Evolutionary conservation across 2,888 invertebrate species (phyloP).

Genomic region (Colostygia pectinataria): DNA sequence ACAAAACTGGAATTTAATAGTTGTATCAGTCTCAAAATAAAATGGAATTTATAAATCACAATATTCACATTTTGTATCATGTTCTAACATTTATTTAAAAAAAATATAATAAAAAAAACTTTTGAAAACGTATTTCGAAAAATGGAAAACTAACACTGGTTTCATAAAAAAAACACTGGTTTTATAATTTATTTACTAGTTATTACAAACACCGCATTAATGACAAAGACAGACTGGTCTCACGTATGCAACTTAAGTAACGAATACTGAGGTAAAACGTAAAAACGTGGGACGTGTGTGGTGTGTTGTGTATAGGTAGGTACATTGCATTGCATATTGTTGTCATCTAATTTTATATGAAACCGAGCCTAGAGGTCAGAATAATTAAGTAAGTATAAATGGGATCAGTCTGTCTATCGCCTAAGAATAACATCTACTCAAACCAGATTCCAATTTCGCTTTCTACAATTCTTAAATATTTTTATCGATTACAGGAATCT

Average conservation of each 20-base stretch:
- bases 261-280: too few relatives aligned
- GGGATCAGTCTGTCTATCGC: too few relatives aligned
- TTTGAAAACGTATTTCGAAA: constrained; percentile 4
- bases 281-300: too few relatives aligned
- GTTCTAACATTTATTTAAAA: constrained; percentile 16
- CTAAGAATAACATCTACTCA: constrained; percentile 73
- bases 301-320: too few relatives aligned
- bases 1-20: constrained; percentile 78
- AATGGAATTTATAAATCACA: constrained; percentile 29
- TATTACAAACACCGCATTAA: constrained; percentile 68
- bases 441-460: constrained; percentile 71
- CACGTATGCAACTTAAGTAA: too few relatives aligned
- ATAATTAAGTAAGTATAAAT: too few relatives aligned
- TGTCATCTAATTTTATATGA: too few relatives aligned
- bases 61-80: constrained; percentile 2
- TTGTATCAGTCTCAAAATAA: constrained; percentile 77
- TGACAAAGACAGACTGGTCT: too few relatives aligned
- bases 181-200: constrained; percentile 71
- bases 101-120: not conserved
- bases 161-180: constrained; percentile 45
- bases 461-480: constrained; percentile 70
- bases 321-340: too few relatives aligned
- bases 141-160: constrained; percentile 7
- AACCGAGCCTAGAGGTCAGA: too few relatives aligned
- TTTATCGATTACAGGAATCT: constrained; percentile 80